Evolutionary conservation across 2,797 vertebrate species (phyloP).

Genomic region (Dromococcyx pavoninus): DNA sequence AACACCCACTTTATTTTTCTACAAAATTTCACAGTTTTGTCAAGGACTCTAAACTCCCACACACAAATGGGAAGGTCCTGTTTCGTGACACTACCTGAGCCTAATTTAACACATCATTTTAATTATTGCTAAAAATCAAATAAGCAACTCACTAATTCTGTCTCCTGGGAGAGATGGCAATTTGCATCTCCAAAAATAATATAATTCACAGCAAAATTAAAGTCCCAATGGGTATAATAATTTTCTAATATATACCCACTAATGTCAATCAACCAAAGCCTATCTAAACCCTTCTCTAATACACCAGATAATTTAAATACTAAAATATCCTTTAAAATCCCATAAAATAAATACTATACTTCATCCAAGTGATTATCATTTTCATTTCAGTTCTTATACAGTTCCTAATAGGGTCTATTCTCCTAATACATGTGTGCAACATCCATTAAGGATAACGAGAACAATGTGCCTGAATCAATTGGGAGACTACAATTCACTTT

Average conservation of each 20-base stretch:
- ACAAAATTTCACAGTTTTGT: neutral
- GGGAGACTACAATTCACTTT: neutral
- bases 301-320: slow-evolving; percentile 37
- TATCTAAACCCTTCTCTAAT: slow-evolving; percentile 37
- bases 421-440: neutral
- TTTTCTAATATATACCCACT: slow-evolving; percentile 36
- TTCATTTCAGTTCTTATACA: slow-evolving; percentile 29
- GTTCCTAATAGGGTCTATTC: slow-evolving; percentile 4
- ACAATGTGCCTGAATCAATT: neutral
- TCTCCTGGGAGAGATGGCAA: slow-evolving; percentile 1
- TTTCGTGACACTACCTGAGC: neutral
- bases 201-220: slow-evolving; percentile 42
- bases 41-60: neutral
- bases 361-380: slow-evolving; percentile 42
- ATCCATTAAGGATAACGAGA: slow-evolving; percentile 9
- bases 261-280: slow-evolving; percentile 48
- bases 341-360: slow-evolving; percentile 41
- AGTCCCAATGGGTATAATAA: slow-evolving; percentile 11
- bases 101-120: slow-evolving; percentile 11
- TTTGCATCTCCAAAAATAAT: slow-evolving; percentile 55
- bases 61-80: neutral
- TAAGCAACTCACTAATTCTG: neutral
- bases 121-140: slow-evolving; percentile 55
- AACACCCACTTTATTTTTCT: neutral
- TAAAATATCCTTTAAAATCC: slow-evolving; percentile 50